A percentile compares a stretch with the other conserved stretches of the same genome.
Evolutionary conservation across 1,140 invertebrate genomes (phyloP).

Genomic region (Micrasema longulum): DNA sequence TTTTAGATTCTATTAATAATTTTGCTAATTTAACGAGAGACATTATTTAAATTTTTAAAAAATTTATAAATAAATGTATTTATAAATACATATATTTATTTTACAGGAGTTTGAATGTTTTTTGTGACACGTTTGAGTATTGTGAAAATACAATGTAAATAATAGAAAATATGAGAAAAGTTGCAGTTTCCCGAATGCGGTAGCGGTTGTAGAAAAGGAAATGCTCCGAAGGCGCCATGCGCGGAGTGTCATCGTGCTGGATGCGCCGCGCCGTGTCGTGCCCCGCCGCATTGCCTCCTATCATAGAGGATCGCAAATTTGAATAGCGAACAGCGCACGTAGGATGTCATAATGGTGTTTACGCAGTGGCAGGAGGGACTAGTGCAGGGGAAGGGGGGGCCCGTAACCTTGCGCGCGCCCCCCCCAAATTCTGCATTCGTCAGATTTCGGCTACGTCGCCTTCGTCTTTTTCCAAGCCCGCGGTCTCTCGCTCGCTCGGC

Average conservation of each 20-base stretch:
- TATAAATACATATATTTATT: too few relatives aligned
- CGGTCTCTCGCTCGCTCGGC: slow-evolving; percentile 45
- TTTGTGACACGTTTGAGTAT: too few relatives aligned
- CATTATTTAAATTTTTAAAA: too few relatives aligned
- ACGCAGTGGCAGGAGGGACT: slow-evolving; percentile 57
- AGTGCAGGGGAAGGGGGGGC: slow-evolving; percentile 60
- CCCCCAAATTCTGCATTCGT: slow-evolving; percentile 52
- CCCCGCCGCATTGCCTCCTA: slow-evolving; percentile 55
- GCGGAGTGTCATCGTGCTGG: too few relatives aligned
- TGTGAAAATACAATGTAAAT: too few relatives aligned
- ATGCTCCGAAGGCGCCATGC: too few relatives aligned
- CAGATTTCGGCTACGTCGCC: slow-evolving; percentile 52
- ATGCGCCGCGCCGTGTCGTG: background rate
- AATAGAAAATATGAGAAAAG: background rate
- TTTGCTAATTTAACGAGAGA: too few relatives aligned
- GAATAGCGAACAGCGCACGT: slow-evolving; percentile 57
- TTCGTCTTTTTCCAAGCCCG: slow-evolving; percentile 39
- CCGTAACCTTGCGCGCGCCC: slow-evolving; percentile 45
- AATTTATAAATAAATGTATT: too few relatives aligned
- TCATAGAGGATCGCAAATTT: slow-evolving; percentile 57
- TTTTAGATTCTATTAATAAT: too few relatives aligned
- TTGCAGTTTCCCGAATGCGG: too few relatives aligned
- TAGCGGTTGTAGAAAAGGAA: too few relatives aligned
- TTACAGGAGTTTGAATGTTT: too few relatives aligned
- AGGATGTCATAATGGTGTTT: slow-evolving; percentile 50